A percentile compares a stretch with the other conserved stretches of the same genome.
Evolutionary conservation across 2,888 invertebrate species (phyloP).

Genomic region (Tinea pellionella): DNA sequence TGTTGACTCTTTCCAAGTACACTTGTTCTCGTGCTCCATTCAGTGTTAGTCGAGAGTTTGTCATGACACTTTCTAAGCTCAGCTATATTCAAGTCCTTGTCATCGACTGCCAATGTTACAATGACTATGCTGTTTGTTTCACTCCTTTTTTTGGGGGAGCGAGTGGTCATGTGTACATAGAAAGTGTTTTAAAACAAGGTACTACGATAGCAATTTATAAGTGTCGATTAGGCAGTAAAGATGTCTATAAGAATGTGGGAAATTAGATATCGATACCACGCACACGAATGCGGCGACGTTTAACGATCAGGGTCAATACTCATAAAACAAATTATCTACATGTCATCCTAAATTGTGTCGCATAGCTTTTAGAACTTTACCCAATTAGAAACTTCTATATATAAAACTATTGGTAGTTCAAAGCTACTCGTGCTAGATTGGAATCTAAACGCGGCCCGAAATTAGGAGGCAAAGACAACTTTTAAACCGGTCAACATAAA

Average conservation of each 20-base stretch:
- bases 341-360: neutral
- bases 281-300: neutral
- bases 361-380: constrained; percentile 6
- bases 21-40: neutral
- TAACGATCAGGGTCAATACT: constrained; percentile 4
- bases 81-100: neutral
- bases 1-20: constrained; percentile 3
- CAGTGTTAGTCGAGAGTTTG: neutral
- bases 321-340: constrained; percentile 6
- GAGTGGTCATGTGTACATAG: neutral
- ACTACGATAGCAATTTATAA: neutral
- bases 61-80: neutral
- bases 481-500: constrained; percentile 68
- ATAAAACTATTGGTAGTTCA: constrained; percentile 3
- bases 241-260: neutral
- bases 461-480: constrained; percentile 67
- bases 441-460: constrained; percentile 66
- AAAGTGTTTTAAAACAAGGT: neutral
- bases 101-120: neutral
- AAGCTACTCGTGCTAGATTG: constrained; percentile 12
- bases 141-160: neutral
- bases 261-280: neutral
- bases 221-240: neutral
- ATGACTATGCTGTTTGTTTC: neutral
- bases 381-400: constrained; percentile 9